Conservation (phyloP, 1,140 invertebrate genomes). For the Orussus abietinus region DNA sequence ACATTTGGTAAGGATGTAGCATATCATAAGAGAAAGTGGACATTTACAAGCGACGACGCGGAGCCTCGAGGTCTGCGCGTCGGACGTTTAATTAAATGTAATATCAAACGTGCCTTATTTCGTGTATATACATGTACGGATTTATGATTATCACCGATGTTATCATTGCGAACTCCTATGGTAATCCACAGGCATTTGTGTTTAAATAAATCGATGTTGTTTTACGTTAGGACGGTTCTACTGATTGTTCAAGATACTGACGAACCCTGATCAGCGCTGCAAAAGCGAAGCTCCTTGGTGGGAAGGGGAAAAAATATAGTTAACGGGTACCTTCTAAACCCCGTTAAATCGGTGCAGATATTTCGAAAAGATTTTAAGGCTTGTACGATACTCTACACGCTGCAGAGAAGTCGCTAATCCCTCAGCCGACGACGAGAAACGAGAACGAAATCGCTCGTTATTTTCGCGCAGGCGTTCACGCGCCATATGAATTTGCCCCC, state of each 20-base stretch:
- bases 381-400: neutral
- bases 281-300: conserved; percentile 13
- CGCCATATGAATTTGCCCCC: neutral
- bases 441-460: conserved; percentile 44
- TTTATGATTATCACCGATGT: conserved; percentile 43
- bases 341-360: neutral
- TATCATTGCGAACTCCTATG: conserved; percentile 43
- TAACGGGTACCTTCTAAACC: neutral
- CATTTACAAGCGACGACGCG: conserved; percentile 20
- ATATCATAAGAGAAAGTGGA: conserved; percentile 36
- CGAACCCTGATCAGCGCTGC: too few species aligned
- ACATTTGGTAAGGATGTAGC: conserved; percentile 45
- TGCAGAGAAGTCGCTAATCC: neutral
- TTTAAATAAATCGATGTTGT: conserved; percentile 52
- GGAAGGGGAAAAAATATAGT: conserved; percentile 17
- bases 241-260: too few species aligned
- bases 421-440: conserved; percentile 14
- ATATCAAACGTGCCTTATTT: conserved; percentile 52
- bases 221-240: conserved; percentile 38
- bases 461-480: conserved; percentile 43
- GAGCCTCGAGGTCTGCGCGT: conserved; percentile 20
- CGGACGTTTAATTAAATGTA: conserved; percentile 41
- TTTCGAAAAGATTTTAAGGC: neutral
- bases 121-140: conserved; percentile 44
- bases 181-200: conserved; percentile 48